Base-by-base conservation (phyloP, 1,140 invertebrate genomes). In the Nixonia krombeini region DNA sequence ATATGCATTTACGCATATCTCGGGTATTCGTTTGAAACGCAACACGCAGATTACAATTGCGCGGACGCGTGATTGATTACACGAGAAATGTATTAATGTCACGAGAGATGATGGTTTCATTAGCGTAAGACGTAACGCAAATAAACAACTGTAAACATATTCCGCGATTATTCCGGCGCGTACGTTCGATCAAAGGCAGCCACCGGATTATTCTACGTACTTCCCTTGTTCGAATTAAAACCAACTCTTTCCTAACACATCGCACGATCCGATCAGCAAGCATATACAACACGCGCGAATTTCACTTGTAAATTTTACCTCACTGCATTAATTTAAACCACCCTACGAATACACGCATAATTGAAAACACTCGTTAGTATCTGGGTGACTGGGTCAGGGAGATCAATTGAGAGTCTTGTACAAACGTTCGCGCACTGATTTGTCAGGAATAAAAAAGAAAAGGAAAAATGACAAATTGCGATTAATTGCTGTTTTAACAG, bases 231-330 rank as follows among this genome's bases (percentile, higher is more conserved):
- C 49, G 57, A 72, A 72, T 59, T 71, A 72, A 69, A 79, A 76
- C 71, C 57, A 56, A 65, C 57, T 70, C 61, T 70, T 70, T 65
- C 45, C 61, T 65, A 65, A 57, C 68, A 57, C 68, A 65, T 70
- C 68, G 57, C 46, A 55, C 57, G 62, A 63, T 66, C 63, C 50
- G 62, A 71, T 66, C 53, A 42, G 42, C 58, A 52, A 56, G 50
- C 58, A 58, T 59, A n/a, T n/a, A 63, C 63, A 66, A 58, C 68
- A 70, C 68, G 68, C 68, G 57, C 62, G 57, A 63, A 71, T 71
- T 71, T 71, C 44, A 71, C 68, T 71, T 71, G 68, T 71, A 66
- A 71, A 71, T 71, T 66, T 71, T 66, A 71, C 62, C 68, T 71
- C 68, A 26, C 68, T 66, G 63, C 68, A 71, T 71, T 71, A 71